phyloP scores from a whole-genome alignment of 37 sponge, comb jelly and placozoan genomes.

The Oopsacas minuta region DNA sequence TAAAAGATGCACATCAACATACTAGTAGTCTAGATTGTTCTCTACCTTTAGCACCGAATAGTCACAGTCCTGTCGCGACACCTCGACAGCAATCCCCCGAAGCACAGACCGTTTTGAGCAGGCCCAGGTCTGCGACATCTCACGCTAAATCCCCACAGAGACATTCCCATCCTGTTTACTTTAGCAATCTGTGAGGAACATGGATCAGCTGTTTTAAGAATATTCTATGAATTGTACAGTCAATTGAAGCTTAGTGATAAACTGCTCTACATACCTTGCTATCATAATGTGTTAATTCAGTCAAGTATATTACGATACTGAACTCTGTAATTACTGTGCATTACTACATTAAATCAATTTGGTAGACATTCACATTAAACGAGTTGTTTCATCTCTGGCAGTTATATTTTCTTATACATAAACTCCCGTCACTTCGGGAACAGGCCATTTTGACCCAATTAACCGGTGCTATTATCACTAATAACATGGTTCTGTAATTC shows the following conservation, averaged over 20 bases:
- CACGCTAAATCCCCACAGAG: neutral
- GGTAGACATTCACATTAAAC: no score
- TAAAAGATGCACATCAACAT: neutral
- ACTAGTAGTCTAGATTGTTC: constrained; percentile 7
- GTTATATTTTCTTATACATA: no score
- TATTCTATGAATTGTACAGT: neutral
- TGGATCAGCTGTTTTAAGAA: neutral
- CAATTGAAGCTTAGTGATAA: no score
- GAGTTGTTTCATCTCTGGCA: no score
- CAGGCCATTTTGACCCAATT: no score
- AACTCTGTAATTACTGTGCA: constrained; percentile 19
- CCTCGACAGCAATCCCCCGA: neutral
- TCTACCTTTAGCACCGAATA: neutral
- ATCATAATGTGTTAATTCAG: neutral
- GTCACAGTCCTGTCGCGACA: neutral
- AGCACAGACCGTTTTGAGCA: neutral
- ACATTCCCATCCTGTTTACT: neutral
- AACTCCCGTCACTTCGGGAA: no score
- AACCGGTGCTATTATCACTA: no score
- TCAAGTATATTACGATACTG: neutral
- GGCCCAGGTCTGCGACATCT: neutral
- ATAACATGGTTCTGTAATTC: no score
- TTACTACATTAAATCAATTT: neutral
- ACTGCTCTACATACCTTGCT: neutral
- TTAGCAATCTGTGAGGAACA: neutral